phyloP scores from a whole-genome alignment of 92 coral and sea anemone species.

The Hydrozoanthus gracilis region DNA sequence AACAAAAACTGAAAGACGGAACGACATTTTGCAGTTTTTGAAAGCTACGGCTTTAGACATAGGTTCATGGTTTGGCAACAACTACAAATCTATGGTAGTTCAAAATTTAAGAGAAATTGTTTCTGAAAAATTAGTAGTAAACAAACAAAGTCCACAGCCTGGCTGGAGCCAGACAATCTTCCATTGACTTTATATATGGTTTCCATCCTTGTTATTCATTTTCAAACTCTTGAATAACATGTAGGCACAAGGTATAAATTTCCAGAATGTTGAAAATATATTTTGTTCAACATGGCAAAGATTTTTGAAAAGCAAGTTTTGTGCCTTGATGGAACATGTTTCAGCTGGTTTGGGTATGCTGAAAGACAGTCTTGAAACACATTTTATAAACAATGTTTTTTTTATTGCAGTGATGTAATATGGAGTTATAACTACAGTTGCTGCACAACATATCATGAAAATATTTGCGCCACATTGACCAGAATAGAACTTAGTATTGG shows the following conservation, averaged over 20 bases:
- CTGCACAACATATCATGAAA: neutral
- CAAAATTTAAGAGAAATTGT: too few relatives aligned
- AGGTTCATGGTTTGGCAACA: neutral
- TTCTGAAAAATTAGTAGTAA: too few relatives aligned
- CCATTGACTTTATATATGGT: too few relatives aligned
- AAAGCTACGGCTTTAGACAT: neutral
- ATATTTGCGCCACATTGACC: neutral
- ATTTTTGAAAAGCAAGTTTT: neutral
- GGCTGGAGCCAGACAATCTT: too few relatives aligned
- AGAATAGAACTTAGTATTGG: too few relatives aligned
- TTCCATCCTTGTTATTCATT: too few relatives aligned
- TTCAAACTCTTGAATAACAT: too few relatives aligned
- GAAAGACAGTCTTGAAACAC: neutral
- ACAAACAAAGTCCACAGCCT: too few relatives aligned
- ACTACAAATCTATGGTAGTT: too few relatives aligned
- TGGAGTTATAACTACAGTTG: neutral
- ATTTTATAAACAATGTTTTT: neutral
- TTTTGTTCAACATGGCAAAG: too few relatives aligned
- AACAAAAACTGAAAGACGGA: neutral
- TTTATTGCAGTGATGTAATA: neutral
- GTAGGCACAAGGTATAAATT: too few relatives aligned
- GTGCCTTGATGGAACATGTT: neutral
- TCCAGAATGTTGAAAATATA: too few relatives aligned
- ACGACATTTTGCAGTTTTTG: neutral
- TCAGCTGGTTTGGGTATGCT: neutral